Evolutionary conservation across 1,140 invertebrate genomes (phyloP), one percentile per base, ranked within the genome.

Genomic region (Cherax quadricarinatus): DNA sequence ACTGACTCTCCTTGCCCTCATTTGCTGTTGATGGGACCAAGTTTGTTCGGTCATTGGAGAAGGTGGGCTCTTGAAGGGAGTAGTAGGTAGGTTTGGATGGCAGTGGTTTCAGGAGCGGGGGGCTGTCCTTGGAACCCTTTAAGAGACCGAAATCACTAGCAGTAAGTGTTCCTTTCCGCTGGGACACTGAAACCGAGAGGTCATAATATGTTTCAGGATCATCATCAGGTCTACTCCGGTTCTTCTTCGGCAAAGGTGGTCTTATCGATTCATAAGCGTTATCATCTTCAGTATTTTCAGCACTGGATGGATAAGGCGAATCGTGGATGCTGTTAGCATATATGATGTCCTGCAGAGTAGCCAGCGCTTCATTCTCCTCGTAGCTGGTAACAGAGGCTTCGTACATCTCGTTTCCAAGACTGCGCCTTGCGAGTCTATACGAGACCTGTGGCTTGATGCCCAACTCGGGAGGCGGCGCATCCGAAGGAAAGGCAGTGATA

Each of bases 391-490:
- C 60, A n/a, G 90, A 86, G 62, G 84, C 73, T 24, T 82, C 62
- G n/a, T 86, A 86, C 24, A 81, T 80, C n/a, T 85, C 73, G 41
- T 86, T 84, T 3, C 83, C 78, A 5, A 91, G 78, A 53, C 84
- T 91, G n/a, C 79, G 53, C 10, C 78, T 30, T 18, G 51, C 24
- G 30, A 91, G 90, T 70, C 75, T 49, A 51, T 86, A 86, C 7
- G 86, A 89, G 30, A 89, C 51, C 62, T 89, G 87, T 3, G 92
- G 92, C 70, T 89, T 93, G 73, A 93, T 93, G 7, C 92, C 92
- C 21, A 93, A 49, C 41, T 89, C 92, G 7, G 83, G 87, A 4
- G 86, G 82, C 21, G 87, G 92, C 18, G 81, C 86, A 73, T 93
- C 92, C 16, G 83, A 60, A 1, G 92, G 92, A 66, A 93, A 93